phyloP scores from a whole-genome alignment of 1,140 invertebrate genomes.

The Drosophila ficusphila region DNA sequence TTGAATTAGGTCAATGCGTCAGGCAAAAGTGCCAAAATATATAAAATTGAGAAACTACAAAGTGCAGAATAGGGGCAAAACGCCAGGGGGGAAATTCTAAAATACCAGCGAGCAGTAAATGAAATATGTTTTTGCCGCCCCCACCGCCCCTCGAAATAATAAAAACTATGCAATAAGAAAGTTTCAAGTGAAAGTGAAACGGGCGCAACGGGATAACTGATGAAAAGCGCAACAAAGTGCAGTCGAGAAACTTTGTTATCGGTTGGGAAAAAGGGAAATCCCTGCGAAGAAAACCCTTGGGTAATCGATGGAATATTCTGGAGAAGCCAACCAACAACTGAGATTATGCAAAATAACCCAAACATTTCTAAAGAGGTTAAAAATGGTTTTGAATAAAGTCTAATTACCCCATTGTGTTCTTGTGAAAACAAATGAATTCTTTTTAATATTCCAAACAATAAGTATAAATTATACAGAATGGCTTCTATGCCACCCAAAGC shows the following conservation, averaged over 20 bases:
- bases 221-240: constrained; percentile 29
- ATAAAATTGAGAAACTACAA: constrained; percentile 53
- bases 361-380: too few relatives aligned
- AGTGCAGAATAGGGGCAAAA: constrained; percentile 10
- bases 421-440: too few relatives aligned
- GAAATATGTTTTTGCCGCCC: constrained; percentile 45
- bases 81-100: constrained; percentile 6
- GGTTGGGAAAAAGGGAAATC: not conserved
- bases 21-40: constrained; percentile 63
- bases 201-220: constrained; percentile 1
- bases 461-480: too few relatives aligned
- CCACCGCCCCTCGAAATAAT: not conserved
- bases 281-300: too few relatives aligned
- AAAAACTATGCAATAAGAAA: constrained; percentile 35
- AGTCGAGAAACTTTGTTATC: constrained; percentile 10
- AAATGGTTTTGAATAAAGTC: too few relatives aligned
- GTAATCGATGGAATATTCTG: not conserved
- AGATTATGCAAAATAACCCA: too few relatives aligned
- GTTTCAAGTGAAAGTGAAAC: constrained; percentile 30
- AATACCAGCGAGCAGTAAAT: constrained; percentile 43
- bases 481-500: not conserved
- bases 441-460: too few relatives aligned
- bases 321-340: too few relatives aligned
- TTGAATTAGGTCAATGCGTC: constrained; percentile 77
- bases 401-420: too few relatives aligned